Evolutionary conservation across 1,140 invertebrate genomes (phyloP).

Genomic region (Leptopilina clavipes): DNA sequence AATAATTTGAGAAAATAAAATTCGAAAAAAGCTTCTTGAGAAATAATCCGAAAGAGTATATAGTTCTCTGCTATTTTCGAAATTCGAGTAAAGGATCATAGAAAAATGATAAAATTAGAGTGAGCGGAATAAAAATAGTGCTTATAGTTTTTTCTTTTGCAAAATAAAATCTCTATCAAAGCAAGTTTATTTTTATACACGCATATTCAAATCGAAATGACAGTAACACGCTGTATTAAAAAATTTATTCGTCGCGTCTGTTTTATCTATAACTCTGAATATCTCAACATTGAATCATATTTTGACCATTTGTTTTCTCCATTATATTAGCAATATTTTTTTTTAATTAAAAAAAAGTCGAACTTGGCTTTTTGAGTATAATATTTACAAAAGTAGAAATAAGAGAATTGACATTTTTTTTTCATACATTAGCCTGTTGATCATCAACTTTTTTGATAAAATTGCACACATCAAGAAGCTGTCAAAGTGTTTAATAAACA

Average conservation of each 20-base stretch:
- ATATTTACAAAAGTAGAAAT: too few species aligned
- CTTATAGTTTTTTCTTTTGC: not conserved
- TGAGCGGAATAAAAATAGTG: not conserved
- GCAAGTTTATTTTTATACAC: not conserved
- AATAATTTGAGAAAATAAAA: too few species aligned
- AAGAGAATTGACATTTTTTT: too few species aligned
- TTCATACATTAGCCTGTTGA: too few species aligned
- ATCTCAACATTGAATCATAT: not conserved
- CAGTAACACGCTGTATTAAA: not conserved
- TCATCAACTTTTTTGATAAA: too few species aligned
- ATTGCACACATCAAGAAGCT: not conserved
- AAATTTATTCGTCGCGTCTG: not conserved
- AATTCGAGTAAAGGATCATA: not conserved
- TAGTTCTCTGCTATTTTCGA: too few species aligned
- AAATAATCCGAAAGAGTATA: too few species aligned
- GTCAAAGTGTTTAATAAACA: constrained; percentile 8
- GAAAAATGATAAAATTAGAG: not conserved
- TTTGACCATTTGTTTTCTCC: too few species aligned
- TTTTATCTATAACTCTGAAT: not conserved
- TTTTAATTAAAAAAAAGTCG: not conserved
- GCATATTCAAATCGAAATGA: not conserved
- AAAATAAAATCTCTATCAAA: not conserved
- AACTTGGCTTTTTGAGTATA: too few species aligned
- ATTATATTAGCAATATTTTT: too few species aligned
- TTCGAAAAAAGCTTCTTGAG: too few species aligned